phyloP scores from a whole-genome alignment of 2,797 vertebrate species.

The Hafferia zeledoni region DNA sequence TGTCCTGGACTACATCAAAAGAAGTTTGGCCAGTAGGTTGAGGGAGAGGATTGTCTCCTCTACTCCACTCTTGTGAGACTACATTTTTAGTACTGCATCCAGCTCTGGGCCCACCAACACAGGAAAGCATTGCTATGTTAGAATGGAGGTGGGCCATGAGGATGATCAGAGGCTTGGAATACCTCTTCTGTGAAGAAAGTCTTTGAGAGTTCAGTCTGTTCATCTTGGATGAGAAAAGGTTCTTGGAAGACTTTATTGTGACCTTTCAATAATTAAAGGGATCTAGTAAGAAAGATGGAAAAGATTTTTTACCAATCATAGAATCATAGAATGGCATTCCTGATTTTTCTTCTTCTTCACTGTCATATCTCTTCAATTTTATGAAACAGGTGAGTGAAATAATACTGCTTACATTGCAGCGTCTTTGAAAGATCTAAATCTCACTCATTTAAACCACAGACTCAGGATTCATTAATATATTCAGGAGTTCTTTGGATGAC shows the following conservation, averaged over 20 bases:
- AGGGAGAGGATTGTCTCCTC: neutral
- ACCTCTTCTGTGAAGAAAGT: neutral
- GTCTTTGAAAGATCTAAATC: neutral
- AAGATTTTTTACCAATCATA: neutral
- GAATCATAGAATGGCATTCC: neutral
- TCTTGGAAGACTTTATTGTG: neutral
- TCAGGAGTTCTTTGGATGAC: neutral
- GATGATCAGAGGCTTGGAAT: neutral
- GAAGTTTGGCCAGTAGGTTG: fast-evolving
- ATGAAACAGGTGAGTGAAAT: neutral
- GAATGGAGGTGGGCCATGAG: fast-evolving
- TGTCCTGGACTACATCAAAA: neutral
- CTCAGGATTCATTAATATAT: neutral
- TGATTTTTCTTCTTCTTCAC: neutral
- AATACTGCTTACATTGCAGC: neutral
- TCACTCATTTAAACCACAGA: neutral
- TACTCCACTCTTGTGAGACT: neutral
- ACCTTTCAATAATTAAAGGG: neutral
- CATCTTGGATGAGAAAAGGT: neutral
- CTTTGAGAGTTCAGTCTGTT: fast-evolving
- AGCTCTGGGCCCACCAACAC: fast-evolving
- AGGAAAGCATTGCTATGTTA: neutral
- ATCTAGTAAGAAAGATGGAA: neutral
- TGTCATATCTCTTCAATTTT: neutral
- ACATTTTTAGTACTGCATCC: neutral